phyloP scores from a whole-genome alignment of 2,797 vertebrate species.

The Melanotaenia boesemani region DNA sequence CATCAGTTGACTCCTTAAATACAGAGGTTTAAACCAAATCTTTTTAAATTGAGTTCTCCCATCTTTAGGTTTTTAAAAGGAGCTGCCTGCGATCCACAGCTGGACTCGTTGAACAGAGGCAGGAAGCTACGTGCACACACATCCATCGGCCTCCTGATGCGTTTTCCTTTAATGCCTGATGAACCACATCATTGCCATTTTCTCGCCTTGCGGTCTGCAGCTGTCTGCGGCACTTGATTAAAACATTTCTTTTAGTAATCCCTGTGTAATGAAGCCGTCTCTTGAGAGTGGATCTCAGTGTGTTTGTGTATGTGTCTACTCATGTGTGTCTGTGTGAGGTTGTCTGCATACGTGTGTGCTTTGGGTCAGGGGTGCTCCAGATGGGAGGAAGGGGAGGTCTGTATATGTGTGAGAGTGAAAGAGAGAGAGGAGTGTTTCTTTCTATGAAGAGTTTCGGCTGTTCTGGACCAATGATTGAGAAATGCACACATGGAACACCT shows the following conservation, averaged over 20 bases:
- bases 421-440: constrained; percentile 46
- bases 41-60: constrained; percentile 42
- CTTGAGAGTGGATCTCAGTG: constrained; percentile 64
- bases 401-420: constrained; percentile 26
- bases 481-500: constrained; percentile 73
- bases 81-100: constrained; percentile 67
- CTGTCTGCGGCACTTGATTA: constrained; percentile 84
- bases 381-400: constrained; percentile 65
- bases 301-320: constrained; percentile 17
- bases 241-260: constrained; percentile 83
- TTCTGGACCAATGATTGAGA: constrained; percentile 66
- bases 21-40: constrained; percentile 7
- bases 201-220: constrained; percentile 80
- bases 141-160: constrained; percentile 62
- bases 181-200: constrained; percentile 82
- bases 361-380: constrained; percentile 67
- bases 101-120: constrained; percentile 69
- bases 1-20: constrained; percentile 6
- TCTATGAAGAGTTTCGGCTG: constrained; percentile 63
- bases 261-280: constrained; percentile 83
- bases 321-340: constrained; percentile 33
- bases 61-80: constrained; percentile 59
- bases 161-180: constrained; percentile 80
- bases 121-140: constrained; percentile 60
- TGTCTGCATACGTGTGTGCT: constrained; percentile 42